Evolutionary conservation across 2,888 invertebrate genomes (phyloP).

Genomic region (Scaptomyza parva): DNA sequence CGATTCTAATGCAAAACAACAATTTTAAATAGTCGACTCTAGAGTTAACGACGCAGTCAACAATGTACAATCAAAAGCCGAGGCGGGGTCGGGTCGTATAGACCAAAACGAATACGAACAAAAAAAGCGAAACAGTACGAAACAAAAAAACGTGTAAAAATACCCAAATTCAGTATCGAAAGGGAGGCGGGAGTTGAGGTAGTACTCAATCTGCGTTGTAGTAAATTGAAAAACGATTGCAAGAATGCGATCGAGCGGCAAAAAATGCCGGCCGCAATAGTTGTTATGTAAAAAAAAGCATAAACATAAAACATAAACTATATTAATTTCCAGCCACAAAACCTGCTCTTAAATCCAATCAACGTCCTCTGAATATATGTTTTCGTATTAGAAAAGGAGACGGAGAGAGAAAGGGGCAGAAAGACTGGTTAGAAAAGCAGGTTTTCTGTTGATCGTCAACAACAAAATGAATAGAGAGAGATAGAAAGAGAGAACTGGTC

Average conservation of each 20-base stretch:
- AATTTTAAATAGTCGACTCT: slow-evolving; percentile 57
- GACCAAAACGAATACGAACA: slow-evolving; percentile 30
- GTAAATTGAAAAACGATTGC: slow-evolving; percentile 49
- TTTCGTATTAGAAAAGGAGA: no score
- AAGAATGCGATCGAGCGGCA: slow-evolving; percentile 21
- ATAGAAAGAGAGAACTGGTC: slow-evolving; percentile 15
- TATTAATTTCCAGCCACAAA: slow-evolving; percentile 29
- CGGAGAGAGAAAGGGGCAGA: slow-evolving; percentile 1
- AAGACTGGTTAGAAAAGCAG: slow-evolving; percentile 22
- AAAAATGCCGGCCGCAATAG: slow-evolving; percentile 62
- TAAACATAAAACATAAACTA: slow-evolving; percentile 6
- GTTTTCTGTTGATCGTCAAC: slow-evolving; percentile 20
- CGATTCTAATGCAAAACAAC: slow-evolving; percentile 39
- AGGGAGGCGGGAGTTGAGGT: slow-evolving; percentile 2
- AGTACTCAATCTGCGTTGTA: slow-evolving; percentile 59
- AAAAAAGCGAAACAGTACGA: slow-evolving; percentile 8
- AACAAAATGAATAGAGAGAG: not conserved
- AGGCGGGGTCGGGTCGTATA: slow-evolving; percentile 12
- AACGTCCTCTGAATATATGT: not conserved
- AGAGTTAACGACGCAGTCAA: slow-evolving; percentile 18
- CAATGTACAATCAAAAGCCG: slow-evolving; percentile 24
- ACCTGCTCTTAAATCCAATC: slow-evolving; percentile 44
- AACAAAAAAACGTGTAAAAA: slow-evolving; percentile 62
- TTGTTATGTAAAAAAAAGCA: slow-evolving; percentile 68
- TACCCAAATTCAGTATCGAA: slow-evolving; percentile 48